These are phyloP conservation scores for Pherbina coryleti DNA, from an alignment of 2,888 invertebrate genomes.

Conservation along the genomic window DNA sequence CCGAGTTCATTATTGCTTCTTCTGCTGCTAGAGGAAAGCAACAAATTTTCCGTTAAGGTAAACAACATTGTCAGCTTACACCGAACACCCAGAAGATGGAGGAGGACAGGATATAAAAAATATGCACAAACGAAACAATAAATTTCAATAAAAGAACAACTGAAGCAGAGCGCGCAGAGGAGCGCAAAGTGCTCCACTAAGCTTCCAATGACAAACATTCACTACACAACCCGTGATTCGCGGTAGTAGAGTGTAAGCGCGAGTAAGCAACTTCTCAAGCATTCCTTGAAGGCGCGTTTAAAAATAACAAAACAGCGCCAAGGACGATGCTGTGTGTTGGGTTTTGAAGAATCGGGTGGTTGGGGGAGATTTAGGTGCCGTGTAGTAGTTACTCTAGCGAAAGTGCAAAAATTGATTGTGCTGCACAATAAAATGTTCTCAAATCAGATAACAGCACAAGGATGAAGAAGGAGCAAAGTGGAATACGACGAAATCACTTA, in stretches of 20 bases:
- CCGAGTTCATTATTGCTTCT: neutral
- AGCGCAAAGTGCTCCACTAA: no score
- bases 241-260: neutral
- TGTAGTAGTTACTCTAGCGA: neutral
- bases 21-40: neutral
- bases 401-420: conserved; percentile 19
- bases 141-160: conserved; percentile 35
- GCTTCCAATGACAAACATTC: no score
- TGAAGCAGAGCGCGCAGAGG: neutral
- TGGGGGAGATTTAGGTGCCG: neutral
- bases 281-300: neutral
- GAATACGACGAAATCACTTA: conserved; percentile 46
- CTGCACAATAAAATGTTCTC: conserved; percentile 38
- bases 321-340: neutral
- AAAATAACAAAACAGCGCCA: neutral
- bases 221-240: no score
- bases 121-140: conserved; percentile 26
- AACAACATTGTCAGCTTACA: conserved; percentile 17
- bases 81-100: neutral
- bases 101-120: conserved; percentile 14
- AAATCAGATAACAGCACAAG: conserved; percentile 20
- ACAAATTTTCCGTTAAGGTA: neutral
- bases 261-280: neutral
- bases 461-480: conserved; percentile 38
- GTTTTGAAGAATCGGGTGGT: neutral